phyloP scores from a whole-genome alignment of 2,113 vertebrate genomes.

The Paradoxurus hermaphroditus region DNA sequence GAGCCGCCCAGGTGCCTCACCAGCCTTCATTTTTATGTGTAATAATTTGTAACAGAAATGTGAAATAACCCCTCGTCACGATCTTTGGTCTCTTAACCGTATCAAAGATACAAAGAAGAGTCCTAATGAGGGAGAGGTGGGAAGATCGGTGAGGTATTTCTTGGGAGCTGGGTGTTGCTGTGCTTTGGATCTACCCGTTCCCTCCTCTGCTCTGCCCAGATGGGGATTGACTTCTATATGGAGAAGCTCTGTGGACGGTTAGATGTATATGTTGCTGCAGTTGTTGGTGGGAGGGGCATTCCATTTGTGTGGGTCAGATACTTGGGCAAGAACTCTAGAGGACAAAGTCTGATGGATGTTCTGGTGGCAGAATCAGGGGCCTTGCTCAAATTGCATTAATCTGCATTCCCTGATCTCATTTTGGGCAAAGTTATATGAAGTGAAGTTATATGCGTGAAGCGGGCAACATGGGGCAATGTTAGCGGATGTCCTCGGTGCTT shows the following conservation, averaged over 20 bases:
- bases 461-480: background rate
- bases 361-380: background rate
- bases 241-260: background rate
- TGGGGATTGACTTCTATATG: background rate
- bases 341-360: background rate
- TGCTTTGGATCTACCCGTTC: background rate
- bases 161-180: background rate
- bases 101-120: background rate
- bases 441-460: too few relatives aligned
- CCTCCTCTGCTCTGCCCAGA: background rate
- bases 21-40: background rate
- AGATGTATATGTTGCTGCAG: background rate
- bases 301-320: background rate
- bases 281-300: background rate
- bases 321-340: background rate
- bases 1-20: background rate
- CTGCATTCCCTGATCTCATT: background rate
- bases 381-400: background rate
- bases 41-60: constrained; percentile 2
- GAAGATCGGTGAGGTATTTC: background rate
- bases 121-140: background rate
- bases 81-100: background rate
- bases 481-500: background rate
- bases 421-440: too few relatives aligned
- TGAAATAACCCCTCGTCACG: background rate